Evolutionary conservation across 2,888 invertebrate species (phyloP), one percentile per base, ranked within the genome.

Genomic region (Archaeoteleia sp.): DNA sequence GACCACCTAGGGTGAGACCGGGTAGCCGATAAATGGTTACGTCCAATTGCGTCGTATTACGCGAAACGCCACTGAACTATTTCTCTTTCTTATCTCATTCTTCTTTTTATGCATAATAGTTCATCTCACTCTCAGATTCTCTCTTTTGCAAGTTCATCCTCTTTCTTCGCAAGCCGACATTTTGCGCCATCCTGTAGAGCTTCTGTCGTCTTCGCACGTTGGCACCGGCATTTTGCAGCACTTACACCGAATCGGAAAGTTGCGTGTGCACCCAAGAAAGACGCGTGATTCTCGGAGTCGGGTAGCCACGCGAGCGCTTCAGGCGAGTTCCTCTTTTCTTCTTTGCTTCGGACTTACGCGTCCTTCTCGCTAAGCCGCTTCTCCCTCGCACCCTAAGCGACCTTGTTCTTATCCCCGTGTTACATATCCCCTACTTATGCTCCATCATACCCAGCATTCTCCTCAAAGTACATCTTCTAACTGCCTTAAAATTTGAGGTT

Each of bases 231-330:
- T 51, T 65, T 65, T 51, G 65, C 65, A 37, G 57, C 29, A 53
- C 53, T 66, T 58, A 51, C 53, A 23, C 39, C 14, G 40, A 53
- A 55, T 58, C 43, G 27, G 45, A 39, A 63, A 62, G 70, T 68
- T 70, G 72, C 72, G 72, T 72, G 71, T 30, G 51, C 43, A 48
- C 14, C 37, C 40, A 40, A 57, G 57, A 57, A 61, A 49, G 62
- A 57, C 61, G 48, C 73, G 71, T 71, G 73, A 74, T 75, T 62
- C 69, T 70, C 43, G 60, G 58, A 46, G 57, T 29, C 60, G 71
- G 62, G 75, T 77, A 73, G 81, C 82, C 82, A 82, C 82, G 82
- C 81, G 82, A 82, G 69, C 82, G 81, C 81, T 82, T 74, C 78
- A 73, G 79, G 82, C 82, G 71, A 74, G 55, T 51, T 63, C 66